phyloP scores from a whole-genome alignment of 2,113 vertebrate genomes.

The Dipodomys merriami region DNA sequence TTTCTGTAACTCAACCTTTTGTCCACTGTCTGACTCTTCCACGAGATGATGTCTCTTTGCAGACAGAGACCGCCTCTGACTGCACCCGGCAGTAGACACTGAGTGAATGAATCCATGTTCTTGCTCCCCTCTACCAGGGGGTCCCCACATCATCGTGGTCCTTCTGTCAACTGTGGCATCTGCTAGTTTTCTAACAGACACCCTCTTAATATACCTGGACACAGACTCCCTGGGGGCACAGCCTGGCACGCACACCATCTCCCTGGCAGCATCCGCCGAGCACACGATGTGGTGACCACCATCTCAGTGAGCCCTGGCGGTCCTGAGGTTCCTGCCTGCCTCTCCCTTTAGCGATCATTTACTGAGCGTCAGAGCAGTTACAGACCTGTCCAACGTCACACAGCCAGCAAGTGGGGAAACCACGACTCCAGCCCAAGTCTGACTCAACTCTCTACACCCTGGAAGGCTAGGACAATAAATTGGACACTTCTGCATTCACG shows the following conservation, averaged over 20 bases:
- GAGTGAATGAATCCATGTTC: neutral
- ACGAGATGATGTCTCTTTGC: neutral
- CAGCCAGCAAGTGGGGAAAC: neutral
- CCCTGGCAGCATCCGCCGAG: fast-evolving
- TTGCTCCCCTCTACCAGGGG: neutral
- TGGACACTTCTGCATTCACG: neutral
- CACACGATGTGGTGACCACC: fast-evolving
- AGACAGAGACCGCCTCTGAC: neutral
- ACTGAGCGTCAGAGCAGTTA: neutral
- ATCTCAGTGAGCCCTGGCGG: neutral
- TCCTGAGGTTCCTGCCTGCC: neutral
- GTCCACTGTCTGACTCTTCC: neutral
- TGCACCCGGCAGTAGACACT: neutral
- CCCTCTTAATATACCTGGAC: neutral
- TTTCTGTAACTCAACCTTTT: neutral
- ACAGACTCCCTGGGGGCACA: no score
- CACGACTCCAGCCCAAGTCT: neutral
- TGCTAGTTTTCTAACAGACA: neutral
- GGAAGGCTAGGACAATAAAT: neutral
- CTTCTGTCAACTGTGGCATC: neutral
- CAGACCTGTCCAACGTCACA: neutral
- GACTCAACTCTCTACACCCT: neutral
- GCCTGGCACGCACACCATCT: neutral
- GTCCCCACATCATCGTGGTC: no score
- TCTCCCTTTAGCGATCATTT: neutral